These are phyloP conservation scores for Coptodon bakossiorum DNA, from an alignment of 2,113 vertebrate species.

Conservation along the genomic window DNA sequence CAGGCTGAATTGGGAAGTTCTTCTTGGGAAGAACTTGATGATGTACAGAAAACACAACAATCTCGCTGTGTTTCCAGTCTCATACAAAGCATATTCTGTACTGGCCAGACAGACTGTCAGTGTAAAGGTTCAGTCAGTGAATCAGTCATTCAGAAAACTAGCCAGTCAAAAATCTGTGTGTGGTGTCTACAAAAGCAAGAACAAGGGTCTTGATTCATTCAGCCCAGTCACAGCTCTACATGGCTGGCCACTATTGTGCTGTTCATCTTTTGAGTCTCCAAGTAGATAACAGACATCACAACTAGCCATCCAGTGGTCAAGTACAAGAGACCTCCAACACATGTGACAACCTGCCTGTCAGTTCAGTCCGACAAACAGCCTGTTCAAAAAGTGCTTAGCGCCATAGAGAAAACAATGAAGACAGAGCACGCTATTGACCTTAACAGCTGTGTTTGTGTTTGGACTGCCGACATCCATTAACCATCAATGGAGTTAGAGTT, in stretches of 20 bases:
- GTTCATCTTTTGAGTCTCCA: background rate
- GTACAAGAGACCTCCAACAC: background rate
- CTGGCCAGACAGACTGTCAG: background rate
- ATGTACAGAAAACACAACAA: conserved; percentile 38
- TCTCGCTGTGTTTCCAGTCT: conserved; percentile 14
- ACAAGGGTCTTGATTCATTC: conserved; percentile 20
- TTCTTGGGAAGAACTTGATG: background rate
- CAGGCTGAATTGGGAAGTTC: background rate
- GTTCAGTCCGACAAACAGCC: background rate
- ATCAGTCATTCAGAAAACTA: conserved; percentile 30
- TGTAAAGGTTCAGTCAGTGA: conserved; percentile 23
- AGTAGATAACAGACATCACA: background rate
- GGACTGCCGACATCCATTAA: background rate
- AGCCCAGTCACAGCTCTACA: conserved; percentile 1
- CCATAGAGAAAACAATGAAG: background rate
- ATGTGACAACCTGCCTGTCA: background rate
- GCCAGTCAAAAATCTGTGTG: background rate
- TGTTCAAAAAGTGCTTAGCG: background rate
- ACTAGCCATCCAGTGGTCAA: background rate
- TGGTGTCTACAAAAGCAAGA: background rate
- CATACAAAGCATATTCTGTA: conserved; percentile 10
- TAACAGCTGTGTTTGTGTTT: background rate
- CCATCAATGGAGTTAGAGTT: background rate
- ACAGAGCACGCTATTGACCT: background rate
- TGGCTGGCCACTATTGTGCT: background rate